phyloP scores from a whole-genome alignment of 2,113 vertebrate species.

The Periophthalmus modestus region DNA sequence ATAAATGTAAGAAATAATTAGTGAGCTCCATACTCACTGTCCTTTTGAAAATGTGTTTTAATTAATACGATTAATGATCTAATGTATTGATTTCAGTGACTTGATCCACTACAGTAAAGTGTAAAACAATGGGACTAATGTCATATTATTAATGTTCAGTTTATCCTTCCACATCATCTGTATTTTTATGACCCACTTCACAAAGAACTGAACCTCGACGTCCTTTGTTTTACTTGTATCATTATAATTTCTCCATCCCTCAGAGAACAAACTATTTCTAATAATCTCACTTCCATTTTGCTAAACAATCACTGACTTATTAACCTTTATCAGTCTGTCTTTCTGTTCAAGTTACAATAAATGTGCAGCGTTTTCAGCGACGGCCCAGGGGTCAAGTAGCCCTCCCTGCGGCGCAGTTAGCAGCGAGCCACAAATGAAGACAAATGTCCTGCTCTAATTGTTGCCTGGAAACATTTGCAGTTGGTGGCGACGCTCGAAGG shows the following conservation, averaged over 20 bases:
- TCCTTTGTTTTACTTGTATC: neutral
- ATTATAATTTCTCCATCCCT: neutral
- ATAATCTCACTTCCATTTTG: constrained; percentile 8
- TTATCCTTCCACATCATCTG: neutral
- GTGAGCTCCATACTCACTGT: no score
- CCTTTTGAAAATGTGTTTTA: no score
- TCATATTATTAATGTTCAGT: no score
- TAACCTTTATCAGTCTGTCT: constrained; percentile 9
- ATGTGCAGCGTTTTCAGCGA: constrained; percentile 53
- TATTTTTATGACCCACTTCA: neutral
- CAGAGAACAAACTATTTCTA: constrained; percentile 13
- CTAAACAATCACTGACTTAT: constrained; percentile 17
- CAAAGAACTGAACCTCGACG: neutral
- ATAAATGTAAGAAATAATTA: no score
- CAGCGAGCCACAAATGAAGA: constrained; percentile 62
- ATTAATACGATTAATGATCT: no score
- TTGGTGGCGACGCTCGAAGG: constrained; percentile 32
- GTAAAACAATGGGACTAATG: no score
- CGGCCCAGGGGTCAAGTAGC: constrained; percentile 57
- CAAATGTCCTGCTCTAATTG: constrained; percentile 54
- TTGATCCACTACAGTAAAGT: no score
- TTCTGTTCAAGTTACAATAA: constrained; percentile 40
- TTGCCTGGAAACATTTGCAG: constrained; percentile 52
- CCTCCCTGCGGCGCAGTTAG: constrained; percentile 63
- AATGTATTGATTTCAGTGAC: no score